phyloP scores from a whole-genome alignment of 2,888 invertebrate species.

The Xestia rhomboidea region DNA sequence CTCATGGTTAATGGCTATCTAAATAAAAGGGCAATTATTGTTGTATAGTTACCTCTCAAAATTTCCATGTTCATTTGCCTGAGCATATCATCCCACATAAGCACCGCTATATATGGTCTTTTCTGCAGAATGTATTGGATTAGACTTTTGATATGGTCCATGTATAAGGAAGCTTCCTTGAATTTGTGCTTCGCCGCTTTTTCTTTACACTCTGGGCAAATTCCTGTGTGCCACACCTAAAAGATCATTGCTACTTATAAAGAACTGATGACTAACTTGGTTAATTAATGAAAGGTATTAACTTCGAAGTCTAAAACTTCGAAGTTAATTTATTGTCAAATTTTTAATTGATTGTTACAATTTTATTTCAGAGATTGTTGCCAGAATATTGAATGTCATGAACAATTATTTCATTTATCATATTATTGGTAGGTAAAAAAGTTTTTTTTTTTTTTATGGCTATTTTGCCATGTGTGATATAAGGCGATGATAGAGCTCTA shows the following conservation, averaged over 20 bases:
- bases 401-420: too few species aligned
- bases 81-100: slow-evolving; percentile 98
- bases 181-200: slow-evolving; percentile 85
- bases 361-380: background rate
- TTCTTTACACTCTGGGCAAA: slow-evolving; percentile 90
- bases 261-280: background rate
- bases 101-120: slow-evolving; percentile 91
- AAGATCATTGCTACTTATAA: slow-evolving; percentile 29
- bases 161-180: slow-evolving; percentile 91
- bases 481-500: background rate
- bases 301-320: too few species aligned
- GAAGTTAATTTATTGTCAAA: too few species aligned
- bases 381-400: background rate
- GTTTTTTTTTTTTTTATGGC: background rate
- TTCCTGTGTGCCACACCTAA: slow-evolving; percentile 93
- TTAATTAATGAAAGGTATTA: background rate
- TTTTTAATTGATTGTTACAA: background rate
- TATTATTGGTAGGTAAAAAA: too few species aligned
- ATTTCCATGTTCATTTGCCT: slow-evolving; percentile 90
- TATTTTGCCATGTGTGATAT: background rate
- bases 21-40: background rate
- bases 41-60: slow-evolving; percentile 88
- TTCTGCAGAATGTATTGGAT: slow-evolving; percentile 91
- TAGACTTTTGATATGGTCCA: slow-evolving; percentile 92
- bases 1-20: background rate